Conservation (phyloP, 2,888 invertebrate species). For the Eristalis arbustorum region DNA sequence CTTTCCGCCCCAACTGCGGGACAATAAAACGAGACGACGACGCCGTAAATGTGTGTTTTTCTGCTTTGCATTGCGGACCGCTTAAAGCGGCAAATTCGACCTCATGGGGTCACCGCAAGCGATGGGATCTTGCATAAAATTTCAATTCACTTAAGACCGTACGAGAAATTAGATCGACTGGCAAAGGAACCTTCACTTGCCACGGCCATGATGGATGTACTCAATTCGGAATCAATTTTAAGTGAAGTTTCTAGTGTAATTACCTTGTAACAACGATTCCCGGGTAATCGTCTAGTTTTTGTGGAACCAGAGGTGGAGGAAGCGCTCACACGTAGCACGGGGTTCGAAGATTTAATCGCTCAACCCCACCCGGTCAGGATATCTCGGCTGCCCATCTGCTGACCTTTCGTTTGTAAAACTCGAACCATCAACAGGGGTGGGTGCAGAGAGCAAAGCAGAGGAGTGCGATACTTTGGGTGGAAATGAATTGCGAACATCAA, state of each 20-base stretch:
- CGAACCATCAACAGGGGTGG: conserved; percentile 20
- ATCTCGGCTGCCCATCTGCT: conserved; percentile 58
- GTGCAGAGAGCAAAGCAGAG: not conserved
- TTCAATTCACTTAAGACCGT: conserved; percentile 53
- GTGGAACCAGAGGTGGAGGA: not conserved
- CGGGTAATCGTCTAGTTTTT: conserved; percentile 12
- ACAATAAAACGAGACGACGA: conserved; percentile 35
- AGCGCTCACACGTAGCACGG: not conserved
- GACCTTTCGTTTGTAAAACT: conserved; percentile 54
- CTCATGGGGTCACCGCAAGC: conserved; percentile 47
- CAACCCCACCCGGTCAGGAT: conserved; percentile 12
- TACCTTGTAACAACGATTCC: conserved; percentile 60
- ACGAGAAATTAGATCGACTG: conserved; percentile 36
- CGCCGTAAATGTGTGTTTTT: conserved; percentile 1
- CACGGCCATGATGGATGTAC: not conserved
- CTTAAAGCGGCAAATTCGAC: conserved; percentile 61
- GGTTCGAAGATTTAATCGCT: conserved; percentile 40
- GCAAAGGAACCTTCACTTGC: not conserved
- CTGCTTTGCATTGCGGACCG: not conserved
- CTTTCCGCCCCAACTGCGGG: conserved; percentile 4
- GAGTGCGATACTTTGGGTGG: conserved; percentile 45
- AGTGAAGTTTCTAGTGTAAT: conserved; percentile 66
- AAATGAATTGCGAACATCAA: conserved; percentile 66
- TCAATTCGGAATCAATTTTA: conserved; percentile 66
- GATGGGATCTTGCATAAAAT: conserved; percentile 68